Percentiles rank a stretch among this genome's conserved stretches.
Evolutionary conservation across 2,113 vertebrate species (phyloP).

Genomic region (Platysteira castanea): DNA sequence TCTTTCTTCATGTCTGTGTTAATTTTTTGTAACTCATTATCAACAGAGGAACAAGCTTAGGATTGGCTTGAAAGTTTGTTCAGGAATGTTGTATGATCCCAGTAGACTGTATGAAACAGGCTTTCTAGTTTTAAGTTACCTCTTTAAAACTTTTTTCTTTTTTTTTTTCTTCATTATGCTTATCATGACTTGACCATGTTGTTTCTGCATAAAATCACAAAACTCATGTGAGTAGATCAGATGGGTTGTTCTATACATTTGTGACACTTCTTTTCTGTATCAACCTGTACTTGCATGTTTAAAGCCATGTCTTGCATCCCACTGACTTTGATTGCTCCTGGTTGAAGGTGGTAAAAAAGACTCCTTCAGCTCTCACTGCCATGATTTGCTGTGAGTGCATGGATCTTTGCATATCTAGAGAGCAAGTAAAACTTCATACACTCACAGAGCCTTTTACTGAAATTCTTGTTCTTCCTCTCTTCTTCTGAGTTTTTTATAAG

Average conservation of each 20-base stretch:
- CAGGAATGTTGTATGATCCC: not conserved
- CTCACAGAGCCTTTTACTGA: not conserved
- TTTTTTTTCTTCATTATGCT: not conserved
- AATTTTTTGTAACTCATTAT: not conserved
- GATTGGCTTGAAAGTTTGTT: not conserved
- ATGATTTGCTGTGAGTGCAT: not conserved
- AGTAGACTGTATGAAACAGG: not conserved
- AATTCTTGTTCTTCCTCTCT: not conserved
- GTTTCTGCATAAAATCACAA: not conserved
- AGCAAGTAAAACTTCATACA: not conserved
- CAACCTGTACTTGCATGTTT: not conserved
- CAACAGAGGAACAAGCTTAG: not conserved
- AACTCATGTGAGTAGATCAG: not conserved
- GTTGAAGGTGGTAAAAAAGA: not conserved
- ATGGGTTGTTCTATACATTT: not conserved
- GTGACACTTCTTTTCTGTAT: not conserved
- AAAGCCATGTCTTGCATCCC: accelerated
- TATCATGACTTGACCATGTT: not conserved
- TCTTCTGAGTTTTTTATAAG: not conserved
- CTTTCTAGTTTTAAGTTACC: not conserved
- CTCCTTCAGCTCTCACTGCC: not conserved
- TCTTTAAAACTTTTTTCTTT: not conserved
- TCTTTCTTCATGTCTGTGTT: not conserved
- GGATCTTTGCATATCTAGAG: not conserved
- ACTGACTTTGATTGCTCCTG: not conserved